Base-by-base conservation (phyloP, 2,888 invertebrate genomes). In the Dione vanillae region DNA sequence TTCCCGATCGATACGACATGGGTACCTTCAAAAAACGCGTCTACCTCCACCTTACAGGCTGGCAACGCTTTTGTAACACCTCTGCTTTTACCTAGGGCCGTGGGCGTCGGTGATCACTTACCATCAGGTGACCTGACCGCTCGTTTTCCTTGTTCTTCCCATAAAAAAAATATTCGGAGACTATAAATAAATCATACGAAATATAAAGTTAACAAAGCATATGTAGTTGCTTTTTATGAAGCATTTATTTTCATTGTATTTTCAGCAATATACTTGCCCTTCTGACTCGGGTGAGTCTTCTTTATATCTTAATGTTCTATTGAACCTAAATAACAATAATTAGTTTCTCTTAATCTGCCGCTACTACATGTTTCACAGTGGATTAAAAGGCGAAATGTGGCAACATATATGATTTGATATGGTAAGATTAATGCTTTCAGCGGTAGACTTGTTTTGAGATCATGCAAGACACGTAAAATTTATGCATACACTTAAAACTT, bases 291-390 rank as follows among this genome's bases (percentile, higher is more conserved):
- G n/a, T 45, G 35, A 62, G 59, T 7, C 43, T 52, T 54, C 45
- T 64, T 69, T 65, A 65, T 69, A 35, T 69, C 58, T 65, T 56
- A 69, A 40, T 69, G 58, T 45, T 41, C 54, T 35, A 68, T 19
- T 45, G 54, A 68, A 64, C 62, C 62, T 47, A 45, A 68, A 69
- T 68, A 71, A 70, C 65, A 49, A 69, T 69, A 64, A 74, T 74
- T 71, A 51, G 69, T 56, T 65, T 52, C 56, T 64, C 52, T 11
- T 66, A 74, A 69, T 71, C 69, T 69, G 71, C 64, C 67, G 65
- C 41, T 59, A 47, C 49, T 69, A 65, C 65, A 65, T 69, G 49
- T 65, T 51, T 54, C 35, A 62, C 19, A 49, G 40, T 54, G 64
- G 56, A 58, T 69, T 69, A 6, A 52, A 65, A 52, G 7, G 52